Evolutionary conservation across 1,140 invertebrate species (phyloP).

Genomic region (Papilio polytes): DNA sequence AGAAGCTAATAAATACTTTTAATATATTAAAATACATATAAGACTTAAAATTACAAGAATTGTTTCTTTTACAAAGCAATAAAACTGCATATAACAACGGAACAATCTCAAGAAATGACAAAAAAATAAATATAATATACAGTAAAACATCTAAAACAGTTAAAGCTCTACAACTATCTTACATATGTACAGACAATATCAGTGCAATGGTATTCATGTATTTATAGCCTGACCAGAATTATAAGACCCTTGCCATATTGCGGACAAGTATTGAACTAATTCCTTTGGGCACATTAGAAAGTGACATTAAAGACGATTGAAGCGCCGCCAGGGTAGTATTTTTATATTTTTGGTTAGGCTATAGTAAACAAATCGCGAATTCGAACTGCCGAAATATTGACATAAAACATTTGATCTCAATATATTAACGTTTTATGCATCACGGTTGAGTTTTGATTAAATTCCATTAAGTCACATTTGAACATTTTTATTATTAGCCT

Average conservation of each 20-base stretch:
- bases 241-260: no score
- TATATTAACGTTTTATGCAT: neutral
- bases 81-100: slow-evolving; percentile 31
- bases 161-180: slow-evolving; percentile 80
- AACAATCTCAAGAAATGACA: slow-evolving; percentile 50
- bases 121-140: slow-evolving; percentile 64
- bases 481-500: slow-evolving; percentile 6
- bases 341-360: no score
- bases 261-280: no score
- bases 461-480: neutral
- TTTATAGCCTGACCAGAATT: neutral
- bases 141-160: slow-evolving; percentile 69
- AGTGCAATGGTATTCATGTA: slow-evolving; percentile 47
- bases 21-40: neutral
- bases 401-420: neutral
- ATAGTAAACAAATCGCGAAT: neutral
- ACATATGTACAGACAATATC: slow-evolving; percentile 77
- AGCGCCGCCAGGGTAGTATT: no score
- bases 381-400: neutral
- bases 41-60: slow-evolving; percentile 9
- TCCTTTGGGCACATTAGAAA: no score
- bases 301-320: no score
- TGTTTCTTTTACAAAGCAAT: neutral
- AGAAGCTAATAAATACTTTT: slow-evolving; percentile 7
- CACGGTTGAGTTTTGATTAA: neutral